Evolutionary conservation across 2,113 vertebrate genomes (phyloP), one percentile per base, ranked within the genome.

Genomic region (Muntiacus muntjak): DNA sequence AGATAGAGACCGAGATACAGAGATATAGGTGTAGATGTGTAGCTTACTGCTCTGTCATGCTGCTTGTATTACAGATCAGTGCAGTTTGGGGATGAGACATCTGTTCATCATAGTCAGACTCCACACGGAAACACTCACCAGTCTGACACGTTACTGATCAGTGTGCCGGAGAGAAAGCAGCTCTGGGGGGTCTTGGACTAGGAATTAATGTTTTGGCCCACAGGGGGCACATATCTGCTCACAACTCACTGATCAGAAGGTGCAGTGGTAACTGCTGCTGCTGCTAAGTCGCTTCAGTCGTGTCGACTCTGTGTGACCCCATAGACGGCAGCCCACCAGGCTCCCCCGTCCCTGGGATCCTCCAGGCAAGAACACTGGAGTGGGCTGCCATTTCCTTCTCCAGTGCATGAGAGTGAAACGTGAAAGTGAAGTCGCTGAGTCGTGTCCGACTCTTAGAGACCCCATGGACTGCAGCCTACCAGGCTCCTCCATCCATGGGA

Each of bases 231-330:
- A 52, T 23, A 60, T 40, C 6, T 88, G 33, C 12, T 60, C 74
- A 87, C 25, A 87, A 25, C 5, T 74, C 33, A 52, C 8, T 52
- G 76, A 58, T 67, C 6, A 52, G 43, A 93, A 76, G 26, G 43
- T 67, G 30, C 7, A 52, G 14, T 50, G 43, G 21, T 86, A 79
- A 30, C 50, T 40, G 62, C 62, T n/a, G 60, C 60, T 67, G 16
- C 64, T 36, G 33, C 64, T 10, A 19, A 67, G 7, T 36, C 64
- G 10, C 33, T 2, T 67, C 33, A 67, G 64, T 67, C 1, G 64
- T 67, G 33, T 67, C 2, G 0, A 36, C 64, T 10, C 33, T 36
- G 17, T 64, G 62, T 0, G 2, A 9, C 16, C 33, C 3, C 62
- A n/a, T 2, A 67, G 33, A 67, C 4, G 16, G 64, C 33, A 67